A percentile compares a stretch with the other conserved stretches of the same genome.
Conservation (phyloP, 2,888 invertebrate species). For the Pomacea canaliculata region DNA sequence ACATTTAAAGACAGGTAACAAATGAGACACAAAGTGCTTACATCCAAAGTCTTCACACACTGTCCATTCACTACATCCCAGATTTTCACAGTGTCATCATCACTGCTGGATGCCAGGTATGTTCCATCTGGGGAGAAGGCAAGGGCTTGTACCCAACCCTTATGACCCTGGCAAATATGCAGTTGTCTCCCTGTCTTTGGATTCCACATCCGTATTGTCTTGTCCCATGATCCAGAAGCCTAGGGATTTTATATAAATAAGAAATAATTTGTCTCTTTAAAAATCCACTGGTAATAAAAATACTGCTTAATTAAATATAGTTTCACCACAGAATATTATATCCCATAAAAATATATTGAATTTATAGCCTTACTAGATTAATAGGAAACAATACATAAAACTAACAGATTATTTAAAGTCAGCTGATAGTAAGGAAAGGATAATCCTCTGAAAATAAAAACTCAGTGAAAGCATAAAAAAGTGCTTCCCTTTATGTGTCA, state of each 20-base stretch:
- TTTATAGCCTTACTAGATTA: too few relatives aligned
- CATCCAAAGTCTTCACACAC: slow-evolving; percentile 62
- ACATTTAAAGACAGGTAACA: too few relatives aligned
- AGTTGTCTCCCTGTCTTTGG: slow-evolving; percentile 54
- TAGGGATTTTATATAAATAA: slow-evolving; percentile 30
- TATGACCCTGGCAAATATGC: slow-evolving; percentile 54
- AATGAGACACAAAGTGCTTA: slow-evolving; percentile 23
- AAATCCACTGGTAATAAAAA: background rate
- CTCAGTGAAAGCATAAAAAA: too few relatives aligned
- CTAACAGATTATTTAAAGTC: too few relatives aligned
- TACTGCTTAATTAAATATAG: background rate
- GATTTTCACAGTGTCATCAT: slow-evolving; percentile 65
- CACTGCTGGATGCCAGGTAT: slow-evolving; percentile 63
- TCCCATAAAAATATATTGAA: too few relatives aligned
- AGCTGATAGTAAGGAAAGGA: too few relatives aligned
- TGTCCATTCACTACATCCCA: slow-evolving; percentile 66
- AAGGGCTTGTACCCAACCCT: slow-evolving; percentile 67
- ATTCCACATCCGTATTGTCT: slow-evolving; percentile 65
- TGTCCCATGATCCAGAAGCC: slow-evolving; percentile 69
- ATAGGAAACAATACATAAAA: too few relatives aligned
- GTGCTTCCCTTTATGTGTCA: too few relatives aligned
- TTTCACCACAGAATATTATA: too few relatives aligned
- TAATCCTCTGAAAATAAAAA: too few relatives aligned
- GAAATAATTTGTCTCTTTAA: background rate
- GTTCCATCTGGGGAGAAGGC: slow-evolving; percentile 65